phyloP scores from a whole-genome alignment of 35 echinoderm and acorn worm species.

The Apostichopus parvimensis region DNA sequence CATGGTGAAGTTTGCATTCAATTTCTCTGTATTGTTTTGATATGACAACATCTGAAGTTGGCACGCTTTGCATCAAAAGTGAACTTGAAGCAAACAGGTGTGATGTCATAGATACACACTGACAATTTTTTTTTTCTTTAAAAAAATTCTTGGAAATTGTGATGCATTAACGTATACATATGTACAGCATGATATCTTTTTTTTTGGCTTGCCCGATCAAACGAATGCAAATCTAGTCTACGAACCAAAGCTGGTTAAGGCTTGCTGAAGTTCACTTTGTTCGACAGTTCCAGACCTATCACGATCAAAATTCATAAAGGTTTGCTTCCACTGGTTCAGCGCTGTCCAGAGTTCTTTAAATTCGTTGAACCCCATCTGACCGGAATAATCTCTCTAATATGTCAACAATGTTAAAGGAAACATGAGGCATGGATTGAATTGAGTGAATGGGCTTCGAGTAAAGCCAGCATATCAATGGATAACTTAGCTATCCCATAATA shows the following conservation, averaged over 20 bases:
- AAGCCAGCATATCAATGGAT: not conserved
- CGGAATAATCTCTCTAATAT: conserved; percentile 78
- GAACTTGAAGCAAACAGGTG: too few relatives aligned
- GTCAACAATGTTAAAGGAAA: not conserved
- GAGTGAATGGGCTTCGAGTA: not conserved
- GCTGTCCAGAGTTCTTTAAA: conserved; percentile 96
- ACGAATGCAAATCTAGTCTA: not conserved
- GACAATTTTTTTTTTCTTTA: too few relatives aligned
- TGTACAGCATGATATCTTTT: too few relatives aligned
- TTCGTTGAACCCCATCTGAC: conserved; percentile 95
- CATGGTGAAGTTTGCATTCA: too few relatives aligned
- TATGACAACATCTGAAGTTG: too few relatives aligned
- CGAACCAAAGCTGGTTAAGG: conserved; percentile 85
- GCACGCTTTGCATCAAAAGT: too few relatives aligned
- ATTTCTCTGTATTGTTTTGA: too few relatives aligned
- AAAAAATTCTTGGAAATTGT: too few relatives aligned
- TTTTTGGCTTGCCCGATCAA: too few relatives aligned
- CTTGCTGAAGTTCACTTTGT: conserved; percentile 72
- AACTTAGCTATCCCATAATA: too few relatives aligned
- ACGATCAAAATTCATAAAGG: conserved; percentile 77
- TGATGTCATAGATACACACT: too few relatives aligned
- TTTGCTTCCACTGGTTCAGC: conserved; percentile 91
- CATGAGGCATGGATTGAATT: not conserved
- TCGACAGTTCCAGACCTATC: conserved; percentile 90
- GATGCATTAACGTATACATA: too few relatives aligned